Conservation (phyloP, 35 echinoderm and acorn worm genomes). For the Apostichopus japonicus region DNA sequence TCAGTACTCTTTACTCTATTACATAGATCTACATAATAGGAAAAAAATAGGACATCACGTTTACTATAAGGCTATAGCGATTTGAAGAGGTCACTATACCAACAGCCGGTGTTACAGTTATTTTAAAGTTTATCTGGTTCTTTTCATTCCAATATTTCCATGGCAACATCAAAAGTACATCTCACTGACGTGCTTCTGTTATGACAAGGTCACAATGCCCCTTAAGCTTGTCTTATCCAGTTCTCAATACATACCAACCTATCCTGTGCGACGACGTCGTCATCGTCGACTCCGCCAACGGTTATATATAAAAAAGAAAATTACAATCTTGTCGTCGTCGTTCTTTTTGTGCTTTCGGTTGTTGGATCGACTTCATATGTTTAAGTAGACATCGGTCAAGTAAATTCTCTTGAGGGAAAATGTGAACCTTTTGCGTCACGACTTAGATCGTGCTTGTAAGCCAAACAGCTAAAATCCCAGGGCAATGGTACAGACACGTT, state of each 20-base stretch:
- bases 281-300: not conserved
- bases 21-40: too few relatives aligned
- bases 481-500: not conserved
- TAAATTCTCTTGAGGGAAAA: not conserved
- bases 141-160: not conserved
- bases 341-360: too few relatives aligned
- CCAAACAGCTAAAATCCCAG: constrained; percentile 7
- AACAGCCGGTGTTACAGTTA: not conserved
- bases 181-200: not conserved
- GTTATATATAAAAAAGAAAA: too few relatives aligned
- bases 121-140: not conserved
- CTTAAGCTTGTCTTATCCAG: not conserved
- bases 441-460: not conserved
- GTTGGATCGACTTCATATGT: too few relatives aligned
- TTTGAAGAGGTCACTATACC: not conserved
- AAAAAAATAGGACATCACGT: too few relatives aligned
- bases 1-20: too few relatives aligned
- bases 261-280: not conserved
- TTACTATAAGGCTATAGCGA: too few relatives aligned
- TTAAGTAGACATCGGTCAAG: not conserved
- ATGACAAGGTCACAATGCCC: not conserved
- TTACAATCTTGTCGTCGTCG: too few relatives aligned
- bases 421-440: not conserved
- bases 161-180: not conserved
- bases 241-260: not conserved